Evolutionary conservation across 2,888 invertebrate genomes (phyloP), one percentile per base, ranked within the genome.

Genomic region (Flabesymbios commensalis): DNA sequence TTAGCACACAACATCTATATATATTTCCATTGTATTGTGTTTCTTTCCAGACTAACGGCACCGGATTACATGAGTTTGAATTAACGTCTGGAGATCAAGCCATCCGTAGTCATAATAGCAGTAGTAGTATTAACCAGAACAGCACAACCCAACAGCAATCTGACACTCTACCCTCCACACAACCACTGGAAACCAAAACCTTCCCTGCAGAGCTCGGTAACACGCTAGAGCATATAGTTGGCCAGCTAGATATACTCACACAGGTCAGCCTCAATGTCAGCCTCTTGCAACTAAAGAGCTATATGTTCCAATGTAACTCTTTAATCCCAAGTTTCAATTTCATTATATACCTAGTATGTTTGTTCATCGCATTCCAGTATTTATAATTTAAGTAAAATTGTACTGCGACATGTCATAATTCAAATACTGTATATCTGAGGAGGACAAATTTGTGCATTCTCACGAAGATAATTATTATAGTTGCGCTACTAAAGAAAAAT

Each of bases 211-310:
- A 77, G 61, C 64, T 81, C 48, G 68, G 75, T 3, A 72, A 75
- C 51, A 80, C 81, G 26, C 73, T 83, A 65, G 79, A 82, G 63
- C 79, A 81, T 58, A 80, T 83, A 54, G 80, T 82, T 2, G 77
- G 81, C 4, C 83, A 83, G 68, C 70, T 83, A 41, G 83, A 83
- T 66, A 79, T 83, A 36, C 71, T 83, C 17, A 82, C 82, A 53
- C 81, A 83, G 77, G 83, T 82, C 68, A 24, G 57, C 39, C n/a
- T 5, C 29, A 7, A 7, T 5, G 19, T 24, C 7, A 22, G 10
- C n/a, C 26, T 4, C 10, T 29, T 49, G 28, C 4, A 22, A 29
- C 31, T n/a, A 14, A 5, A 10, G 26, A 49, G 4, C 5, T 24
- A 49, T 4, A 14, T 24, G 5, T 5, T n/a, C n/a, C n/a, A n/a